phyloP scores from a whole-genome alignment of 2,113 vertebrate species.

The Caranx melampygus region DNA sequence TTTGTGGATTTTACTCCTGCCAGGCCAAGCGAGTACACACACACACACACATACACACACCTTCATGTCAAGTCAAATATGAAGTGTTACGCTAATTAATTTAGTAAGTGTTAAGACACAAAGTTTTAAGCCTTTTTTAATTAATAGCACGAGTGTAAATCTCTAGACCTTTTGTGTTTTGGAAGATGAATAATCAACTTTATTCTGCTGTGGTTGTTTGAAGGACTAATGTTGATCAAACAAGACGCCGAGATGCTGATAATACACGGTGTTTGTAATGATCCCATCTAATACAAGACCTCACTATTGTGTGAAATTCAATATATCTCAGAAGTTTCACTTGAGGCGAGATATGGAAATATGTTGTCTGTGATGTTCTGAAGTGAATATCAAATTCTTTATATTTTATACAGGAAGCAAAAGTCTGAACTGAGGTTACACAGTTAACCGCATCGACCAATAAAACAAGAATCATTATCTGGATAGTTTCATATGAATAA shows the following conservation, averaged over 20 bases:
- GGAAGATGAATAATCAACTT: not conserved
- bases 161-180: not conserved
- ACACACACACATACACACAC: not conserved
- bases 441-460: too few relatives aligned
- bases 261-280: not conserved
- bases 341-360: too few relatives aligned
- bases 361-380: not conserved
- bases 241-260: too few relatives aligned
- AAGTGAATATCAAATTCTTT: not conserved
- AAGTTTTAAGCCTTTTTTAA: not conserved
- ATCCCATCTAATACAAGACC: not conserved
- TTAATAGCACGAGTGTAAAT: too few relatives aligned
- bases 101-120: not conserved
- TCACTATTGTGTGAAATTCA: not conserved
- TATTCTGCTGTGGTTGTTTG: not conserved
- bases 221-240: too few relatives aligned
- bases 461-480: not conserved
- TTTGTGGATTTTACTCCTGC: not conserved
- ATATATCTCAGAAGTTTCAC: too few relatives aligned
- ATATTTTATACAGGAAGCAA: too few relatives aligned
- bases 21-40: not conserved
- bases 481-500: not conserved
- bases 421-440: too few relatives aligned
- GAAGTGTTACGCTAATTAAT: too few relatives aligned
- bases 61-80: not conserved